Evolutionary conservation across 2,888 invertebrate genomes (phyloP).

Genomic region (Tetragnatha montana): DNA sequence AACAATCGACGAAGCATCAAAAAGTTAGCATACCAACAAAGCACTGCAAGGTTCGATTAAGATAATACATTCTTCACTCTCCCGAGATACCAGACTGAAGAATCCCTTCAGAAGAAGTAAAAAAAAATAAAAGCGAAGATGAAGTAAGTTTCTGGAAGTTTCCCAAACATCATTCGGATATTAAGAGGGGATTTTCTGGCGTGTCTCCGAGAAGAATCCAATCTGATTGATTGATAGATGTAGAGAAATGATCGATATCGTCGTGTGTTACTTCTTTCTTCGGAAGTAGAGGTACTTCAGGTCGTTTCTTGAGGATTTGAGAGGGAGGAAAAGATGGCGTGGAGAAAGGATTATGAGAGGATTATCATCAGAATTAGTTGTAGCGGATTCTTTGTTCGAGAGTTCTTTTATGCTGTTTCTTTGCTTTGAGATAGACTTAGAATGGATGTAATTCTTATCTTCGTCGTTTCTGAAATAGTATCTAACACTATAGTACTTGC

Average conservation of each 20-base stretch:
- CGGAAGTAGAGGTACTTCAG: not conserved
- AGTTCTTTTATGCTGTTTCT: too few species aligned
- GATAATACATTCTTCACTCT: not conserved
- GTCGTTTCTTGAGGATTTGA: not conserved
- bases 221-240: conserved; percentile 31
- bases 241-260: conserved; percentile 27
- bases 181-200: conserved; percentile 18
- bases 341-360: too few species aligned
- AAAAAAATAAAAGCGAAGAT: not conserved
- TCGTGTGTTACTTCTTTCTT: not conserved
- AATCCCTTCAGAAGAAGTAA: too few species aligned
- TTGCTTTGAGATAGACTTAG: too few species aligned
- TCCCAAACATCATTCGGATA: conserved; percentile 19
- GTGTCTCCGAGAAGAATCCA: conserved; percentile 8
- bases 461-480: too few species aligned
- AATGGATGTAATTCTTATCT: too few species aligned
- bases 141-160: conserved; percentile 1
- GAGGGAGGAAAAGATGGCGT: too few species aligned
- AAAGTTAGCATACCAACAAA: not conserved
- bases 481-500: too few species aligned
- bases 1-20: not conserved
- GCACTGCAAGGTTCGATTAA: not conserved
- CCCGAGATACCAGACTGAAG: not conserved
- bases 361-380: too few species aligned
- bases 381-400: too few species aligned